Evolutionary conservation across 37 sponge, comb jelly and placozoan genomes (phyloP), one percentile per base, ranked within the genome.

Genomic region (Bolinopsis microptera): DNA sequence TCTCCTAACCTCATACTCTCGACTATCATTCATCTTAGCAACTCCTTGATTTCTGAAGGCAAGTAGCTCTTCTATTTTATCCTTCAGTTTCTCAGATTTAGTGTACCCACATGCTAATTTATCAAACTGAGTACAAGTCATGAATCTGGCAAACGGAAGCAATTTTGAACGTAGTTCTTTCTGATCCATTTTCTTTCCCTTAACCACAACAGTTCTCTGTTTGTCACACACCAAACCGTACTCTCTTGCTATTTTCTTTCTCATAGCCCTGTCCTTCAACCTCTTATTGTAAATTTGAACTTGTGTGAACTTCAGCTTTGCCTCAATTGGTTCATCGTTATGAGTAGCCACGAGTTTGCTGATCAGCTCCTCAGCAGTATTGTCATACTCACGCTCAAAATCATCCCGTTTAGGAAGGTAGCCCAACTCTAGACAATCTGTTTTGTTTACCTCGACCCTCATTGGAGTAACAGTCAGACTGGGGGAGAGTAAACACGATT

Each of bases 261-360:
- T 13, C 23, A 39, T 38, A 8, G 41, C 90, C 36, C 90, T 39
- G 61, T 86, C 90, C 31, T 41, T 86, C 27, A 86, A 25, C 18
- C 90, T 8, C 61, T 86, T 86, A 26, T 86, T 86, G 48, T 86
- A 86, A 36, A 86, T 86, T 48, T 86, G 90, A 3, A 86, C 90
- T 27, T 86, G 90, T 27, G 90, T 41, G 26, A 86, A 86, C 48
- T 86, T 86, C 30, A 86, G 35, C 3, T 41, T 86, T 39, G 90
- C 90, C 35, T 86, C 90, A 24, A 86, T 86, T 3, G 90, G 90
- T 39, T 86, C 90, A 86, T 86, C 90, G 35, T 86, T 86, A 26
- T 86, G 90, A 25, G 90, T 86, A 41, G 90, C 90, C 22, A 86
- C 90, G 2, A 86, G 48, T 86, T 86, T 86, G 22, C 90, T 86